Percentiles rank a stretch among this genome's conserved stretches.
These are phyloP conservation scores for Arbacia lixula DNA, from an alignment of 53 echinoderm and acorn worm genomes.

Conservation along the genomic window DNA sequence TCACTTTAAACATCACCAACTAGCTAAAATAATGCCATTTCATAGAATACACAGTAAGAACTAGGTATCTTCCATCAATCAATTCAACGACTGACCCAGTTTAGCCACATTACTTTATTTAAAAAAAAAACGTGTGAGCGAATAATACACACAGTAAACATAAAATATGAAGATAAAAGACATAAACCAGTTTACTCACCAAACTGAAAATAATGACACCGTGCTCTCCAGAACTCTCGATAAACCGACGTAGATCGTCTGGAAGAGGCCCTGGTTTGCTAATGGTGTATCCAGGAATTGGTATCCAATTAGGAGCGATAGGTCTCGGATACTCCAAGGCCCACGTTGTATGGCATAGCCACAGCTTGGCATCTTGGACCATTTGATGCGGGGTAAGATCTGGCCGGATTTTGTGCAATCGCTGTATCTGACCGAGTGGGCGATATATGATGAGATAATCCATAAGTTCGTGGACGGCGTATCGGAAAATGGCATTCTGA, in stretches of 20 bases:
- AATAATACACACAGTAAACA: too few species aligned
- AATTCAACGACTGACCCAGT: too few species aligned
- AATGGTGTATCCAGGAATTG: constrained; percentile 38
- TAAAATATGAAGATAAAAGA: too few species aligned
- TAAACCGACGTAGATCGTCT: constrained; percentile 39
- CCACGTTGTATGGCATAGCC: constrained; percentile 62
- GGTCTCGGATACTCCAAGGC: constrained; percentile 71
- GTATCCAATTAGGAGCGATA: constrained; percentile 62
- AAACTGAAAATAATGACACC: constrained; percentile 21
- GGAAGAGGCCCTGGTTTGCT: constrained; percentile 20
- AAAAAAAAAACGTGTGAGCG: too few species aligned
- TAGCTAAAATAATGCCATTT: too few species aligned
- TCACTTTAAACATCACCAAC: too few species aligned
- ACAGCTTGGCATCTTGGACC: constrained; percentile 51
- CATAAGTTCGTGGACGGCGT: not conserved
- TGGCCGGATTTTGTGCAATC: constrained; percentile 16
- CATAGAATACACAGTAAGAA: too few species aligned
- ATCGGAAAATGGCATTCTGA: constrained; percentile 1
- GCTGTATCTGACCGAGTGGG: constrained; percentile 1
- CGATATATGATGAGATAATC: constrained; percentile 8
- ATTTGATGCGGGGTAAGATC: constrained; percentile 52
- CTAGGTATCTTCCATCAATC: too few species aligned
- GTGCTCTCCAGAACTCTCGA: constrained; percentile 35
- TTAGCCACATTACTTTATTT: too few species aligned
- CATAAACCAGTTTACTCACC: too few species aligned